phyloP scores from a whole-genome alignment of 2,888 invertebrate species.

The Lepidochitona cinerea region DNA sequence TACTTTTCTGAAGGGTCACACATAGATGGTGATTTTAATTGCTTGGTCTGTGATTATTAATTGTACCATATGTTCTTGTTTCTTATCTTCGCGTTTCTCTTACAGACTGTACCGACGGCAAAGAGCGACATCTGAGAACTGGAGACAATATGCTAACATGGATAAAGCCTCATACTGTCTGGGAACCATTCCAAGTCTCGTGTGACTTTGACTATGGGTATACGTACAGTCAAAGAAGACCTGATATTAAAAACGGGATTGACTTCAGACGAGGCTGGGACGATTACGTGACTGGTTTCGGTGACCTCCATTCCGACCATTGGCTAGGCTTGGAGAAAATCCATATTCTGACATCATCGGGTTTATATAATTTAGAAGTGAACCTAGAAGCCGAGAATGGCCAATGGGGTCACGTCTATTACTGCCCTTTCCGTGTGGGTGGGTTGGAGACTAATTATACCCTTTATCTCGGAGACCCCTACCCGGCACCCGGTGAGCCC shows the following conservation, averaged over 20 bases:
- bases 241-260: too few species aligned
- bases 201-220: neutral
- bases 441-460: neutral
- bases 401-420: neutral
- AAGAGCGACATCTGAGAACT: neutral
- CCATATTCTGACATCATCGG: neutral
- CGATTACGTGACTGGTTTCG: neutral
- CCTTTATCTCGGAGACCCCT: neutral
- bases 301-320: neutral
- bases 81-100: too few species aligned
- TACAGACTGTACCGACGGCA: neutral
- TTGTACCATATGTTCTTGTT: too few species aligned
- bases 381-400: neutral
- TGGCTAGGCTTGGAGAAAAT: neutral
- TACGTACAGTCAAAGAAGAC: neutral
- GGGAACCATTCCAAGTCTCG: neutral
- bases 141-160: neutral
- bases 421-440: neutral
- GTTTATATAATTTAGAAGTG: neutral
- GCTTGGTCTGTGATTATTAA: too few species aligned
- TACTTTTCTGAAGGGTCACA: too few species aligned
- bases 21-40: too few species aligned
- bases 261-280: neutral
- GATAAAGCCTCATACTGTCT: neutral
- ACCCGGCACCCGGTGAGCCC: neutral